Percentiles rank a stretch among this genome's conserved stretches.
phyloP scores from a whole-genome alignment of 2,888 invertebrate genomes.

The Bellardia pandia region DNA sequence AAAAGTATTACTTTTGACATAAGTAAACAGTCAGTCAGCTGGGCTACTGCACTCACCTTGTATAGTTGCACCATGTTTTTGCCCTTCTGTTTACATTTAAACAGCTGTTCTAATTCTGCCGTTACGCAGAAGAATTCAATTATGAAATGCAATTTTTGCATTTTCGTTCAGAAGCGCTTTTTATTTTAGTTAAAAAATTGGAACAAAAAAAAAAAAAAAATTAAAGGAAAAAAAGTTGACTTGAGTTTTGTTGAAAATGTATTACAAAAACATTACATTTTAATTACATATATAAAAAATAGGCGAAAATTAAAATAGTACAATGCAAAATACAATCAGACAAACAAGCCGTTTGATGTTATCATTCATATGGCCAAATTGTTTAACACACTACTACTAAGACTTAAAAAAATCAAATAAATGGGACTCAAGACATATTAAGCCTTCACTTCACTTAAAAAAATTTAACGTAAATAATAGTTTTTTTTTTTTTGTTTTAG shows the following conservation, averaged over 20 bases:
- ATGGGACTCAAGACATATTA: conserved; percentile 92
- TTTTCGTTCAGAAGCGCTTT: conserved; percentile 25
- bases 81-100: background rate
- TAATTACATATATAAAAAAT: conserved; percentile 65
- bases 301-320: conserved; percentile 56
- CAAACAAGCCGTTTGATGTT: conserved; percentile 84
- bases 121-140: background rate
- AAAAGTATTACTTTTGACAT: no score
- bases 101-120: background rate
- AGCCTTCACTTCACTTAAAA: background rate
- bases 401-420: conserved; percentile 14
- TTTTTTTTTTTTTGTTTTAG: background rate
- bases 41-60: no score
- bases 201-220: conserved; percentile 30
- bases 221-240: background rate
- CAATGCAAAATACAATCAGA: conserved; percentile 86
- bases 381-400: conserved; percentile 21
- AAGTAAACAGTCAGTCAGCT: no score
- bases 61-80: no score
- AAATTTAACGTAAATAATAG: conserved; percentile 18
- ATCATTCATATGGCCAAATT: conserved; percentile 88
- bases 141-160: conserved; percentile 5
- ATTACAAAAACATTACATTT: conserved; percentile 67
- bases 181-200: conserved; percentile 29
- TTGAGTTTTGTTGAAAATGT: conserved; percentile 53